Evolutionary conservation across 2,113 vertebrate species (phyloP).

Genomic region (Gopherus flavomarginatus): DNA sequence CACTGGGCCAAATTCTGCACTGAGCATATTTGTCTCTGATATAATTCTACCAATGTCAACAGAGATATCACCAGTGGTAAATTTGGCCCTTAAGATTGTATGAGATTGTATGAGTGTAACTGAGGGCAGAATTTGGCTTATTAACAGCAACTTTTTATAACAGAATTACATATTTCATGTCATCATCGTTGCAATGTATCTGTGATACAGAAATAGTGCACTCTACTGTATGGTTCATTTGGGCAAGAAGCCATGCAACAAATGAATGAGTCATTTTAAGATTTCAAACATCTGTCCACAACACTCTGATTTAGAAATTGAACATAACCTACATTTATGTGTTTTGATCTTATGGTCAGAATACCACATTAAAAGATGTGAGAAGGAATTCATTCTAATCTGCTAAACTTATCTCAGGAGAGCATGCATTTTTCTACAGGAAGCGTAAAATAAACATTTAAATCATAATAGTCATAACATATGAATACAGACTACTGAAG

Average conservation of each 20-base stretch:
- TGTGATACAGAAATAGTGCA: constrained; percentile 37
- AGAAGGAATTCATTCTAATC: constrained; percentile 73
- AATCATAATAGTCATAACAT: constrained; percentile 55
- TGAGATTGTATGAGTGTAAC: neutral
- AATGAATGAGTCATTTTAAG: constrained; percentile 70
- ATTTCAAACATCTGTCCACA: constrained; percentile 79
- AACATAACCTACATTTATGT: constrained; percentile 76
- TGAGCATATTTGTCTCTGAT: neutral
- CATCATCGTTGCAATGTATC: constrained; percentile 19
- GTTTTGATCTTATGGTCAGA: constrained; percentile 72
- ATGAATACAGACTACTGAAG: neutral
- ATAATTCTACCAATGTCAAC: neutral
- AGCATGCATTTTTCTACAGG: constrained; percentile 60
- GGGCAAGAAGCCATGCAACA: constrained; percentile 75
- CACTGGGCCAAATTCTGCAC: neutral
- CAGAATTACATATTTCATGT: constrained; percentile 51
- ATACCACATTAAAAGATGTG: constrained; percentile 72
- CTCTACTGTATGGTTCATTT: constrained; percentile 57
- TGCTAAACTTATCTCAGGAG: constrained; percentile 70
- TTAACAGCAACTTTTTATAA: constrained; percentile 14
- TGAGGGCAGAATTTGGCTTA: constrained; percentile 16
- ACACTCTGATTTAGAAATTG: constrained; percentile 75
- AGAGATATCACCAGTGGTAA: neutral
- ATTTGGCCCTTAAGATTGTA: neutral
- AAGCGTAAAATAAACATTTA: constrained; percentile 58